Percentiles rank a stretch among this genome's conserved stretches.
phyloP scores from a whole-genome alignment of 2,113 vertebrate genomes.

The Sprattus sprattus region DNA sequence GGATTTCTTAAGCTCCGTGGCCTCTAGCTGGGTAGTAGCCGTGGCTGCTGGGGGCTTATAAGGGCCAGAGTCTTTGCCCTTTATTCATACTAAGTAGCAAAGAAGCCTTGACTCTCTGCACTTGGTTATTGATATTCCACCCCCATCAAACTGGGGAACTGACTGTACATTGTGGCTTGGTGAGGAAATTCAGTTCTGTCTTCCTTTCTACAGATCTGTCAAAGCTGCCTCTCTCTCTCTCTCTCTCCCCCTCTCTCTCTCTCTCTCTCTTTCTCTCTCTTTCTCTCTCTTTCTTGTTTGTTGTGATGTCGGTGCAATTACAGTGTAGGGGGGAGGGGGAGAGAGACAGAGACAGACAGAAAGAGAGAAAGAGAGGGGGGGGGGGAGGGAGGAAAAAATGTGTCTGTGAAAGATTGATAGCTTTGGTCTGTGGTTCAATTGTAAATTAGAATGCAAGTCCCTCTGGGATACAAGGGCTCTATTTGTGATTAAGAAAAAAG shows the following conservation, averaged over 20 bases:
- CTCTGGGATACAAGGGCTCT: conserved; percentile 89
- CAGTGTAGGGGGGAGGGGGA: conserved; percentile 75
- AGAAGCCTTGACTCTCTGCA: conserved; percentile 30
- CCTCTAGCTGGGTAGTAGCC: conserved; percentile 14
- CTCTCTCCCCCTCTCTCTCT: conserved; percentile 14
- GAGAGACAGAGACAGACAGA: conserved; percentile 53
- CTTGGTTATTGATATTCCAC: conserved; percentile 32
- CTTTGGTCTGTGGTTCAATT: conserved; percentile 98
- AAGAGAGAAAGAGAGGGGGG: conserved; percentile 61
- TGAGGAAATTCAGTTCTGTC: conserved; percentile 52
- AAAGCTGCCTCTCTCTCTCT: conserved; percentile 68
- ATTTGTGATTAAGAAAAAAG: conserved; percentile 99
- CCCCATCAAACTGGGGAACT: conserved; percentile 14
- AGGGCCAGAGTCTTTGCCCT: conserved; percentile 45
- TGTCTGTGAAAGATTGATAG: conserved; percentile 96
- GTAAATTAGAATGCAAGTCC: conserved; percentile 98
- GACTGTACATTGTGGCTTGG: conserved; percentile 22
- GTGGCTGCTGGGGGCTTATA: conserved; percentile 38
- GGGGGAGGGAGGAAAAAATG: conserved; percentile 73
- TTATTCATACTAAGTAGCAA: conserved; percentile 29
- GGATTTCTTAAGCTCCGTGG: conserved; percentile 38
- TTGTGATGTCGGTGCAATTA: conserved; percentile 93
- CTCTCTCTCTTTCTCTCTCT: conserved; percentile 36
- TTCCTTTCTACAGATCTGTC: conserved; percentile 71
- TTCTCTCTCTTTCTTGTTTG: conserved; percentile 67